These are phyloP conservation scores for Drosophila formosana DNA, from an alignment of 2,888 invertebrate genomes.

Conservation along the genomic window DNA sequence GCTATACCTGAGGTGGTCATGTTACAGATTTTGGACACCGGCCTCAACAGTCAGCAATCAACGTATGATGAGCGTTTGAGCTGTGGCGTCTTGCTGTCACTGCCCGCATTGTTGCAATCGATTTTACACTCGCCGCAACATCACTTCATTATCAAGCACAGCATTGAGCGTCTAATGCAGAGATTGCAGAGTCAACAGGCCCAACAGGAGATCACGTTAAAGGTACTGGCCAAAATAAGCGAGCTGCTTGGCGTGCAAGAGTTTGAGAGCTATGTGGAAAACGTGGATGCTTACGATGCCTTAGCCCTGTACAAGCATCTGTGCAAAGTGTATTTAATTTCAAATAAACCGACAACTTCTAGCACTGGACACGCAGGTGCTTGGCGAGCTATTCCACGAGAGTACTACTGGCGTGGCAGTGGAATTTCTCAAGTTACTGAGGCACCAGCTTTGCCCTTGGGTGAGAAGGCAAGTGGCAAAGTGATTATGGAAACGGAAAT, in stretches of 20 bases:
- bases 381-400: slow-evolving; percentile 71
- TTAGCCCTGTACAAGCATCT: slow-evolving; percentile 87
- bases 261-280: slow-evolving; percentile 87
- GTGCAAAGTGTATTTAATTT: slow-evolving; percentile 87
- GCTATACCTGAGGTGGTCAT: slow-evolving; percentile 89
- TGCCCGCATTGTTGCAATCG: slow-evolving; percentile 88
- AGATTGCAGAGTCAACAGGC: slow-evolving; percentile 87
- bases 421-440: slow-evolving; percentile 51
- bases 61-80: slow-evolving; percentile 87
- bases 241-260: slow-evolving; percentile 89
- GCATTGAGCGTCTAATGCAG: slow-evolving; percentile 86
- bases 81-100: slow-evolving; percentile 88
- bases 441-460: slow-evolving; percentile 27
- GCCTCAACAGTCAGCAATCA: slow-evolving; percentile 86
- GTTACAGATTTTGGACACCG: slow-evolving; percentile 88
- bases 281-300: slow-evolving; percentile 83
- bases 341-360: slow-evolving; percentile 25
- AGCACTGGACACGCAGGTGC: slow-evolving; percentile 56
- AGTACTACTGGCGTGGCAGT: slow-evolving; percentile 77
- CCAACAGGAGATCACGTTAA: slow-evolving; percentile 89
- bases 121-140: slow-evolving; percentile 86
- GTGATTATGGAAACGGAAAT: slow-evolving; percentile 94
- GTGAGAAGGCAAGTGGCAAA: slow-evolving; percentile 87
- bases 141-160: slow-evolving; percentile 86
- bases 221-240: slow-evolving; percentile 90